Evolutionary conservation across 2,797 vertebrate genomes (phyloP).

Genomic region (Spinus olivaceus): DNA sequence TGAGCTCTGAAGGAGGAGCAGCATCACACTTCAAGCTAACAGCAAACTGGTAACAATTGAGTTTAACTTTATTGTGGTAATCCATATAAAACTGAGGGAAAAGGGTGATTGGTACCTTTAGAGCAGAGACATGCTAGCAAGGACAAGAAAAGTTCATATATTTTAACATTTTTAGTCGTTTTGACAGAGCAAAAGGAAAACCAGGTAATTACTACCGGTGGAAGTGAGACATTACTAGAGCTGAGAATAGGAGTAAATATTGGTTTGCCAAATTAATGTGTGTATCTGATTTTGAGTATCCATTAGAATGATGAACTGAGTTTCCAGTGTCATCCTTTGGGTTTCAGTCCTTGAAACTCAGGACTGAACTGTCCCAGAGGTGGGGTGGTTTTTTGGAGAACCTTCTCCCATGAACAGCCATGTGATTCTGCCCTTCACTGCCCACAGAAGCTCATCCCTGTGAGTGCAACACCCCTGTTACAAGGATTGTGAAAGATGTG

Average conservation of each 20-base stretch:
- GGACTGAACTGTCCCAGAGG: not conserved
- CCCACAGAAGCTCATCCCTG: not conserved
- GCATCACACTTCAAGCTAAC: not conserved
- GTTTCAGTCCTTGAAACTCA: not conserved
- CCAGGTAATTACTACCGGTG: not conserved
- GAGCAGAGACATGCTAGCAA: not conserved
- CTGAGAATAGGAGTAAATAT: not conserved
- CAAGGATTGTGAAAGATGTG: not conserved
- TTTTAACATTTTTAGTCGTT: not conserved
- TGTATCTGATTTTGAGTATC: not conserved
- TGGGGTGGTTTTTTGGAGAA: not conserved
- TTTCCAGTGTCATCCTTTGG: not conserved
- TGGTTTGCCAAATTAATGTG: not conserved
- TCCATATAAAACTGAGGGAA: not conserved
- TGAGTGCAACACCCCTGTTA: not conserved
- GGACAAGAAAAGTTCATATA: not conserved
- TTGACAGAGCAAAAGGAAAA: not conserved
- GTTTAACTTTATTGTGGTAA: not conserved
- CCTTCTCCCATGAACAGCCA: not conserved
- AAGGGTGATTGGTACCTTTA: not conserved
- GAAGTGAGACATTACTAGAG: not conserved
- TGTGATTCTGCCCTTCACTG: not conserved
- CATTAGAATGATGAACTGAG: not conserved
- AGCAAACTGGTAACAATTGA: not conserved
- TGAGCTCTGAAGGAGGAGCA: not conserved